Percentiles rank a stretch among this genome's conserved stretches.
Conservation (phyloP, 1,140 invertebrate genomes). For the Formica selysi region DNA sequence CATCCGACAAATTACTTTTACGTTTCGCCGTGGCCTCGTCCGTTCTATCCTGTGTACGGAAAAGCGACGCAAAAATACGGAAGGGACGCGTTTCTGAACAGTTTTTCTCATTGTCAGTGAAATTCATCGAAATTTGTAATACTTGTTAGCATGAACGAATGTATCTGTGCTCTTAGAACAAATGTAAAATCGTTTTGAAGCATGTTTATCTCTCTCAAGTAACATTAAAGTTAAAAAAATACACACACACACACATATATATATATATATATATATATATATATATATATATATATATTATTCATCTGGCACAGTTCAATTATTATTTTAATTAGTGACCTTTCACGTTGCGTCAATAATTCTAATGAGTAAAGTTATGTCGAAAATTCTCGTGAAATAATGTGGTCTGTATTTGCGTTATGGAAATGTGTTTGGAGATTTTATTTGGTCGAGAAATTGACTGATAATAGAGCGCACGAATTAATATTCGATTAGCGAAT, state of each 20-base stretch:
- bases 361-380: not conserved
- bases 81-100: not conserved
- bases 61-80: constrained; percentile 25
- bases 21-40: constrained; percentile 18
- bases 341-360: not conserved
- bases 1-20: constrained; percentile 60
- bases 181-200: not conserved
- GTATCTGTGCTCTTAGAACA: not conserved
- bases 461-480: constrained; percentile 32
- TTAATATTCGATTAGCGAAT: constrained; percentile 60
- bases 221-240: not conserved
- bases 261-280: no score
- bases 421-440: constrained; percentile 18
- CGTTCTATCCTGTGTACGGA: not conserved
- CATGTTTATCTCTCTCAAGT: not conserved
- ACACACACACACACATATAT: no score
- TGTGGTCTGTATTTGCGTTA: not conserved
- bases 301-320: not conserved
- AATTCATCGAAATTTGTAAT: not conserved
- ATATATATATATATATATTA: no score
- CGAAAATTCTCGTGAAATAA: constrained; percentile 2
- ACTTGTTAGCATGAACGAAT: not conserved
- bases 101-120: not conserved
- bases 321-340: not conserved
- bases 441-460: constrained; percentile 3